phyloP scores from a whole-genome alignment of 2,888 invertebrate species.

The Oxystoma pomonae region DNA sequence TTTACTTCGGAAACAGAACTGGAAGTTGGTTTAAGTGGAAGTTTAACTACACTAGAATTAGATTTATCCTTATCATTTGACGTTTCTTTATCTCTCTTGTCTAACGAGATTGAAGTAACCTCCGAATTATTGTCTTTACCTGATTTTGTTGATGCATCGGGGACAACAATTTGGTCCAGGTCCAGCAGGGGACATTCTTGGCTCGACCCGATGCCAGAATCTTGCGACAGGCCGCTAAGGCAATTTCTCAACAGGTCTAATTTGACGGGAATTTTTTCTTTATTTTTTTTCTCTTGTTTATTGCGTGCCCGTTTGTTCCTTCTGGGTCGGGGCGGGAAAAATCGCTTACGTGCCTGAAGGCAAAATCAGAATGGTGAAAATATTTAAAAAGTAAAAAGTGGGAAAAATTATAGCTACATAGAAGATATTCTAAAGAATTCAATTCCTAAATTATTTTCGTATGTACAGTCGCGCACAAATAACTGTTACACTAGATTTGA shows the following conservation, averaged over 20 bases:
- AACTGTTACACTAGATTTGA: no score
- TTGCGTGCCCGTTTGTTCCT: conserved; percentile 29
- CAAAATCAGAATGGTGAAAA: conserved; percentile 18
- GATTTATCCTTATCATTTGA: not conserved
- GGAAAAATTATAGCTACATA: no score
- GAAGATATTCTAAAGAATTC: no score
- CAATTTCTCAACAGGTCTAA: conserved; percentile 43
- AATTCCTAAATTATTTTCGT: no score
- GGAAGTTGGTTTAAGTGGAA: not conserved
- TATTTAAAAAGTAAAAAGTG: conserved; percentile 1
- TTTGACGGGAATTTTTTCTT: conserved; percentile 33
- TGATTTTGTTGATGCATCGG: conserved; percentile 27
- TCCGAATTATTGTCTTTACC: not conserved
- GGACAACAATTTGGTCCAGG: conserved; percentile 42
- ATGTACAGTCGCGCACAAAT: no score
- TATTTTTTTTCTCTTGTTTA: conserved; percentile 21
- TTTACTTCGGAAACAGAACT: not conserved
- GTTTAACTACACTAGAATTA: not conserved
- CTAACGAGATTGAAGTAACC: not conserved
- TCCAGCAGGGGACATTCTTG: conserved; percentile 40
- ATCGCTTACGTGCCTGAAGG: conserved; percentile 60
- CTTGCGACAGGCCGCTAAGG: conserved; percentile 40
- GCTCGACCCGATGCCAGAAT: conserved; percentile 47
- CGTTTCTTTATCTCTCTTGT: not conserved
- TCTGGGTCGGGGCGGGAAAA: conserved; percentile 64